These are phyloP conservation scores for Phengaris alcon DNA, from an alignment of 2,888 invertebrate genomes.

Conservation along the genomic window DNA sequence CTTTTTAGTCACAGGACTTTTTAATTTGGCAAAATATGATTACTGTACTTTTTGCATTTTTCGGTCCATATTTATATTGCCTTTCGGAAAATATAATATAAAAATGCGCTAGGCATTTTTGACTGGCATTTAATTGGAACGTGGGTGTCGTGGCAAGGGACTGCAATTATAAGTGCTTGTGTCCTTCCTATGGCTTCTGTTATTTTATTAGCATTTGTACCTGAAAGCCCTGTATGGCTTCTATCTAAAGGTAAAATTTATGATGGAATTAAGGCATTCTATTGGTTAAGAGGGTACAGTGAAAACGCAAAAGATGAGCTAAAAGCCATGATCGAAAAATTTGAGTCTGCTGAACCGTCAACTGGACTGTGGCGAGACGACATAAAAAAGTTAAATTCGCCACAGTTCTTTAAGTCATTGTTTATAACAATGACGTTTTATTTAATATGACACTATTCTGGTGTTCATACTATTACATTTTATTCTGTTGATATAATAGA, in stretches of 20 bases:
- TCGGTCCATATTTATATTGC: no score
- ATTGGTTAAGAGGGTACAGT: slow-evolving; percentile 16
- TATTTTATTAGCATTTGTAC: background rate
- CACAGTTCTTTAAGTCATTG: slow-evolving; percentile 8
- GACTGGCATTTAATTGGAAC: slow-evolving; percentile 17
- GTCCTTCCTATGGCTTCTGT: slow-evolving; percentile 1
- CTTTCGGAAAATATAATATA: no score
- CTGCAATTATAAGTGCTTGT: slow-evolving; percentile 18
- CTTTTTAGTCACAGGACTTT: no score
- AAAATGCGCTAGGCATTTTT: slow-evolving; percentile 15
- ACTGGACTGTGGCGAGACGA: slow-evolving; percentile 13
- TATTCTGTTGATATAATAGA: slow-evolving; percentile 26
- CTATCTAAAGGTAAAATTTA: slow-evolving; percentile 23
- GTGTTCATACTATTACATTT: slow-evolving; percentile 24
- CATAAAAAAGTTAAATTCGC: background rate
- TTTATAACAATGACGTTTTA: slow-evolving; percentile 22
- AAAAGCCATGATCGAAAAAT: slow-evolving; percentile 24
- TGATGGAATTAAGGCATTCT: slow-evolving; percentile 21
- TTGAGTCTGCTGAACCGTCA: background rate
- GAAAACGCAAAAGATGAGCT: slow-evolving; percentile 15
- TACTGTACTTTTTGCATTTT: no score
- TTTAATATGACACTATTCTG: slow-evolving; percentile 23
- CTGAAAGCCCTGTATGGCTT: slow-evolving; percentile 23
- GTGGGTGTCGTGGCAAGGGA: slow-evolving; percentile 19
- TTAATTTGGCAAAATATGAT: no score